Conservation (phyloP, 2,797 vertebrate genomes). For the Channallabes apus region DNA sequence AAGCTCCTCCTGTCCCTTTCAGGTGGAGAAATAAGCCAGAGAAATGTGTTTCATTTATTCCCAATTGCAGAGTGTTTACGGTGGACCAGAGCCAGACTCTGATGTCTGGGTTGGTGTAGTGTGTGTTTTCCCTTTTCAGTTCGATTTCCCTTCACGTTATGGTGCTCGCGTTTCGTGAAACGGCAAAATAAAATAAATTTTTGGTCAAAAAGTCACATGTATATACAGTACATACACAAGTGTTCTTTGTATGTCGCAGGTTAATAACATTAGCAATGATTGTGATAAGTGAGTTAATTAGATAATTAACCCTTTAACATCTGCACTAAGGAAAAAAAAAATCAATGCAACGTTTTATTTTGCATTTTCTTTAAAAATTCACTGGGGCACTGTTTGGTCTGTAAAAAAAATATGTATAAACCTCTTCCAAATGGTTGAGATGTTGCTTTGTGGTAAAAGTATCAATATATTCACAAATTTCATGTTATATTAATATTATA, state of each 20-base stretch:
- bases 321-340: no score
- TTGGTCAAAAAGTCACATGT: slow-evolving; percentile 14
- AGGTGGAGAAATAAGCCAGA: slow-evolving; percentile 62
- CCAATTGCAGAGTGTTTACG: slow-evolving; percentile 70
- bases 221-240: neutral
- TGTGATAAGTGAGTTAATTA: neutral
- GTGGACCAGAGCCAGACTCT: slow-evolving; percentile 67
- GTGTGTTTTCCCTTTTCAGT: slow-evolving; percentile 60
- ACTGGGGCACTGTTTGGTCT: no score
- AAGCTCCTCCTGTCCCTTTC: slow-evolving; percentile 56
- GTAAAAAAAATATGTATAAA: no score
- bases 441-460: no score
- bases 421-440: no score
- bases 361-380: no score
- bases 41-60: slow-evolving; percentile 71
- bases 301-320: no score
- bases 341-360: no score
- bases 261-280: neutral
- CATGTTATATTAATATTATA: no score
- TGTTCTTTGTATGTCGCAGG: slow-evolving; percentile 11
- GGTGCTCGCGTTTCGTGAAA: slow-evolving; percentile 32
- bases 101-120: slow-evolving; percentile 57
- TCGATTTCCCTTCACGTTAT: slow-evolving; percentile 49
- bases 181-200: neutral
- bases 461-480: no score